Base-by-base conservation (phyloP, 2,888 invertebrate species). In the Lissonota sp. region DNA sequence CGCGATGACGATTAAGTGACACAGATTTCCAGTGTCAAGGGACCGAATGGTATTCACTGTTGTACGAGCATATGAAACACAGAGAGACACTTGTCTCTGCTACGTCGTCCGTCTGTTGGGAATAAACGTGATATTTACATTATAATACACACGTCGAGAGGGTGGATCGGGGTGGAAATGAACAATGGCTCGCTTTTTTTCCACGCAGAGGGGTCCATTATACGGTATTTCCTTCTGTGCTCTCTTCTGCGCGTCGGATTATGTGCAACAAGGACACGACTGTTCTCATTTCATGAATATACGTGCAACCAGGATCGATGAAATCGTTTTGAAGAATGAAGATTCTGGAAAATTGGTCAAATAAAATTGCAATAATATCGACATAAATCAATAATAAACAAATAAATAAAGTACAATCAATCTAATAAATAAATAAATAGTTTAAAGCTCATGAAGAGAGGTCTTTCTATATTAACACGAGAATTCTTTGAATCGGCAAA, bases 111-210 rank as follows among this genome's bases (percentile, higher is more conserved):
- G 87, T 85, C 86, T 86, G 77, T 66, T 81, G 87, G 83, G 88
- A 88, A 89, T 88, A 89, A 89, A 81, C 60, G 84, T 80, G 84
- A 86, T 87, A 89, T 90, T 90, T 89, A 87, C 90, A 89, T 89
- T 87, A 89, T 89, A 90, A 90, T 90, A 84, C 84, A 78, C 26
- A 26, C 26, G 60, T 82, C 53, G 74, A 79, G 79, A 58, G 81
- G 77, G 77, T 26, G 26, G 26, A 26, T 74, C 81, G 71, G 74
- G 57, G 66, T 81, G 62, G 58, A 67, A 75, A 67, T 79, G 80
- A 71, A 85, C 87, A 86, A 86, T 86, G 84, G 85, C 73, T 86
- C 83, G 85, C 73, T 81, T 66, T 76, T 79, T 57, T 53, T 81
- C 58, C 73, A 51, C 77, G 82, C 79, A 75, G 72, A 82, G 83